phyloP scores from a whole-genome alignment of 2,113 vertebrate genomes.

The Megalops atlanticus region DNA sequence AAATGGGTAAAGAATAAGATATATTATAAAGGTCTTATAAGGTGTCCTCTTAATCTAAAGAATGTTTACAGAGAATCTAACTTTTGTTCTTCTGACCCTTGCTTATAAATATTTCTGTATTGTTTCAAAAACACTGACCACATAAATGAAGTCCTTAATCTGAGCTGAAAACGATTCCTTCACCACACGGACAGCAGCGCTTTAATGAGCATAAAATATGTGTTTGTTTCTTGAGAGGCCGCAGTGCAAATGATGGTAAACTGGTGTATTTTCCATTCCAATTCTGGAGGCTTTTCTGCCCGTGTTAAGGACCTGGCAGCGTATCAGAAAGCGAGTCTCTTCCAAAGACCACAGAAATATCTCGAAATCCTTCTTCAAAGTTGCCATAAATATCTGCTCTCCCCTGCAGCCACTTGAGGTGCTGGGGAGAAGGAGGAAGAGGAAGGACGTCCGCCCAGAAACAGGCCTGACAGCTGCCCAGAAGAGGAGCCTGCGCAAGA shows the following conservation, averaged over 20 bases:
- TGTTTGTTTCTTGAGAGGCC: no score
- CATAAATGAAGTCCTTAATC: background rate
- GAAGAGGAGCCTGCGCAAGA: background rate
- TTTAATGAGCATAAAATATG: no score
- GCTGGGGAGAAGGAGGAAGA: slow-evolving; percentile 11
- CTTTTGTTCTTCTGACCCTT: no score
- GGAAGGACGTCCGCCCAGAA: slow-evolving; percentile 25
- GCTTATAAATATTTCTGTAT: background rate
- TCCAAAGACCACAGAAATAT: slow-evolving; percentile 7
- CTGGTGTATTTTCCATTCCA: background rate
- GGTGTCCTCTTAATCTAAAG: no score
- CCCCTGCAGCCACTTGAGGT: slow-evolving; percentile 16
- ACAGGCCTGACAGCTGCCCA: background rate
- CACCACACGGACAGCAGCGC: background rate
- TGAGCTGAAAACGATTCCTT: background rate
- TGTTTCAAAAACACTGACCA: background rate
- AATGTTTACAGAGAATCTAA: no score
- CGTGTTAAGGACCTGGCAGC: background rate
- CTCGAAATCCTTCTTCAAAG: background rate
- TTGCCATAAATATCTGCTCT: slow-evolving; percentile 9
- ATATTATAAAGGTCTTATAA: no score
- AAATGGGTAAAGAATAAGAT: no score
- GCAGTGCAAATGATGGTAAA: no score
- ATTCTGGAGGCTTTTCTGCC: background rate
- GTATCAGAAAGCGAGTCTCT: background rate